Evolutionary conservation across 2,888 invertebrate species (phyloP), one percentile per base, ranked within the genome.

Genomic region (Parnassius mnemosyne): DNA sequence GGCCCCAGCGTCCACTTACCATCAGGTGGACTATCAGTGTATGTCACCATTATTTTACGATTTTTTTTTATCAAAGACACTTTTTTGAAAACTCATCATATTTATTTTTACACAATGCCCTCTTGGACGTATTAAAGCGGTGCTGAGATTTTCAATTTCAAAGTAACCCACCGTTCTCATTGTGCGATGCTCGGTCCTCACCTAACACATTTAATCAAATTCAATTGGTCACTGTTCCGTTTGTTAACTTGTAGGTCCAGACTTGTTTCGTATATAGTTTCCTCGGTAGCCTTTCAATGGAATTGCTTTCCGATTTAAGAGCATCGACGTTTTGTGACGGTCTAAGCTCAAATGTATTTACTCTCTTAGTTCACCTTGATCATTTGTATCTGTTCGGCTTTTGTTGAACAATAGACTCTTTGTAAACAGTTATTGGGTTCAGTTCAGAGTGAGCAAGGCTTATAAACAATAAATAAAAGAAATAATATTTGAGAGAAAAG

Each of bases 301-400:
- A 68, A 73, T 71, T 71, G 70, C 67, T 68, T 71, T 68, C 66
- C 67, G 63, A 65, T 67, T 64, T 63, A 47, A 63, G 63, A 61
- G 41, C 47, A 55, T 49, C 13, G 50, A 34, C 43, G 54, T 60
- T 51, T 61, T 50, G 52, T 53, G 53, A 46, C 53, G 46, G 46
- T 53, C 57, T 43, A 20, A 34, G 13, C 46, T 46, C n/a, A 46
- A 44, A 42, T 16, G 53, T 53, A 59, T 50, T n/a, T 43, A 10
- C 53, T 50, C 51, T 55, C 41, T 53, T 20, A 46, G 11, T 46
- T 55, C 52, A 58, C 57, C 55, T 63, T 53, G 51, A 56, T 50
- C 61, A 56, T 60, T 65, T 57, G 7, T 49, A 10, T 59, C 43
- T 49, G 13, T 47, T 53, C 41, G 7, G 7, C 34, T 34, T 34